Evolutionary conservation across 1,140 invertebrate genomes (phyloP), one percentile per base, ranked within the genome.

Genomic region (Penaeus chinensis): DNA sequence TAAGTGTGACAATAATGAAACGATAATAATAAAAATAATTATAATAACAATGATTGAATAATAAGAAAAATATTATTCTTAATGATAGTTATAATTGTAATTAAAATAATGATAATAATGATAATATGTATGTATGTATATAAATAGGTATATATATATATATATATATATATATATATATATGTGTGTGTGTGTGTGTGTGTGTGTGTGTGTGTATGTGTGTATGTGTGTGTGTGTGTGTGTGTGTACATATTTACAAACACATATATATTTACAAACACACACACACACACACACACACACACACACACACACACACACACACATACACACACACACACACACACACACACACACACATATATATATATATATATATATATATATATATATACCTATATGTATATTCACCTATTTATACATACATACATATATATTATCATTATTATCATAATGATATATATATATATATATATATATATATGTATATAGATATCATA

Each of bases 281-380:
- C n/a, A 71, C n/a, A 71, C n/a, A 71, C n/a, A 71, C n/a, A 71
- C 1, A 71, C n/a, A 71, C 22, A 22, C 22, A 22, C 22, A 22
- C 22, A 22, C 22, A 22, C 22, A 2, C 22, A 22, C 22, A 22
- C 22, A 22, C 22, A 22, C 22, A 4, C 22, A 69, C 4, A 22
- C 22, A 69, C 22, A 22, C 22, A 69, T 69, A 69, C 7, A 22
- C 22, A 69, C 22, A 69, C 22, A 69, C 22, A 69, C 22, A 69
- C 22, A 69, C 22, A 69, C 22, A 69, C 22, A 69, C 22, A 22
- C 22, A 69, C 22, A 69, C 22, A 69, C 22, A 69, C 22, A 69
- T 69, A 69, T 69, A 69, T 69, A 69, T 69, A 69, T 69, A 69
- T 69, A 69, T 69, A 69, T 69, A 69, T 69, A 69, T 69, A 69